Conservation (phyloP, 2,797 vertebrate species). For the Tokudaia tokunoshimensis region DNA sequence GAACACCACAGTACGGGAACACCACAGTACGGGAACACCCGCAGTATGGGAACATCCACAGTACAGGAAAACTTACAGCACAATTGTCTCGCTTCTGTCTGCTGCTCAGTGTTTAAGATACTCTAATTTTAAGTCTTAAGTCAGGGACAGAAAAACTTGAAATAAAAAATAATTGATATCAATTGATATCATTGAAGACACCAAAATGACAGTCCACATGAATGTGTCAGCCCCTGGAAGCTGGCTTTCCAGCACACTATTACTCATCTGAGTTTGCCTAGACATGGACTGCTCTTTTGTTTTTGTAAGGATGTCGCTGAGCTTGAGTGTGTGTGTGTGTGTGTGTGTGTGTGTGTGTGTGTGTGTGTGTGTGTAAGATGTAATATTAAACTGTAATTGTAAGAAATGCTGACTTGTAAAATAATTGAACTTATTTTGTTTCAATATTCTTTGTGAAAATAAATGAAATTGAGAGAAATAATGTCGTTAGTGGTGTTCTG, state of each 20-base stretch:
- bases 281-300: conserved; percentile 3
- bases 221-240: not conserved
- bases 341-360: not conserved
- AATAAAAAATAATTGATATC: conserved; percentile 22
- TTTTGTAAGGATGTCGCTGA: conserved; percentile 12
- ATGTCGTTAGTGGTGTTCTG: not conserved
- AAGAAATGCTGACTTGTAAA: conserved; percentile 50
- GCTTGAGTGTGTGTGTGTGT: not conserved
- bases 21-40: too few relatives aligned
- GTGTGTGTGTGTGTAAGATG: not conserved
- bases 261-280: conserved; percentile 19
- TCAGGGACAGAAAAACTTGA: conserved; percentile 30
- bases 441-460: conserved; percentile 38
- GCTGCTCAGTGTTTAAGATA: conserved; percentile 5
- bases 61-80: too few relatives aligned
- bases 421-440: not conserved
- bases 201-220: not conserved
- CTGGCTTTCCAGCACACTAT: not conserved
- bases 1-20: too few relatives aligned
- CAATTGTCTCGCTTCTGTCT: not conserved
- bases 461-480: conserved; percentile 49
- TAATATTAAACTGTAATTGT: not conserved
- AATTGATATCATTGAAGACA: conserved; percentile 7
- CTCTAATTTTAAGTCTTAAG: not conserved
- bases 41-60: too few relatives aligned